A percentile compares a stretch with the other conserved stretches of the same genome.
Conservation (phyloP, 2,113 vertebrate genomes). For the Anarrhichthys ocellatus region DNA sequence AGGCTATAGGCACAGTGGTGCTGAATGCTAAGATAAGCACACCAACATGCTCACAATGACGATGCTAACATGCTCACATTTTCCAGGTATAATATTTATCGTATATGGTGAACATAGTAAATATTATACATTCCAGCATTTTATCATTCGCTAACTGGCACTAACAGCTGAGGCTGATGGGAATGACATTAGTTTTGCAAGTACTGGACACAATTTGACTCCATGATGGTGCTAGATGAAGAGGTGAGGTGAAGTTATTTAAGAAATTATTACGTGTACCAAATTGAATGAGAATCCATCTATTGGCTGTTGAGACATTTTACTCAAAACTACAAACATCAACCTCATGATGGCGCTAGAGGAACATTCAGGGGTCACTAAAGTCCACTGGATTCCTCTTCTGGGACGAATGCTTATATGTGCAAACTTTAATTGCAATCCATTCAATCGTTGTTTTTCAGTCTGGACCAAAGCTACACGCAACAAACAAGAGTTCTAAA, state of each 20-base stretch:
- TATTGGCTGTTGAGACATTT: not conserved
- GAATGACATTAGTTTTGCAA: not conserved
- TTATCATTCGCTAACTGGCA: not conserved
- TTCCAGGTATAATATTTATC: not conserved
- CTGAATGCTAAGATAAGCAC: not conserved
- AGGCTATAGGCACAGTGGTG: not conserved
- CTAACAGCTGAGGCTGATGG: not conserved
- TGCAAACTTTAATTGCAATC: not conserved
- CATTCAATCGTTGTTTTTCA: not conserved
- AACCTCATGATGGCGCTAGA: not conserved
- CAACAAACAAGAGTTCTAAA: conserved; percentile 17
- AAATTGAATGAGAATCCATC: not conserved
- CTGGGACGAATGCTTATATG: not conserved
- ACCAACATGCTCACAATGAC: not conserved
- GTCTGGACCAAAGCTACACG: not conserved
- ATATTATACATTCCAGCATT: not conserved
- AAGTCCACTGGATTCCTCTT: not conserved
- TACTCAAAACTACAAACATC: not conserved
- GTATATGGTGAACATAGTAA: not conserved
- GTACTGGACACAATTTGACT: not conserved
- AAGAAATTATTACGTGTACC: not conserved
- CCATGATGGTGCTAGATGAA: not conserved
- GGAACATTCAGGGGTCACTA: not conserved
- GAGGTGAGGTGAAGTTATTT: not conserved
- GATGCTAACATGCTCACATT: not conserved